Evolutionary conservation across 1,140 invertebrate genomes (phyloP), one percentile per base, ranked within the genome.

Genomic region (Camponotus pennsylvanicus): DNA sequence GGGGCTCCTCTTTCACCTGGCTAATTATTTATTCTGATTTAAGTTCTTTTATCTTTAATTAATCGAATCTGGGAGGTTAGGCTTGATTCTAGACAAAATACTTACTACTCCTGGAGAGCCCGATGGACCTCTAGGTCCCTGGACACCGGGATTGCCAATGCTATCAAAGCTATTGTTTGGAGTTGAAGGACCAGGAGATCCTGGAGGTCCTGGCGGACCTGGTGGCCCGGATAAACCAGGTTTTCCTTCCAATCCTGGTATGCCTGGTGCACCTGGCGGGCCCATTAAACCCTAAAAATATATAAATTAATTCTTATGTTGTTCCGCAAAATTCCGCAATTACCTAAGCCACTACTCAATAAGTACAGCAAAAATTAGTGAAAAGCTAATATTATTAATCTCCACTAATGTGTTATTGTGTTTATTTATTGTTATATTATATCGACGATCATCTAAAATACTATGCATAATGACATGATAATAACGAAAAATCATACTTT

Each of bases 201-300:
- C 95, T 11, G 95, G 92, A 57, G 94, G 93, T 27, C 96, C 95
- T 27, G 90, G 85, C 55, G 94, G 92, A n/a, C 96, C 95, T 27
- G 90, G 85, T 49, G 92, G 90, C 52, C 94, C 95, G 64, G 90
- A 86, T 52, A 88, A 40, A 11, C 95, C 92, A 15, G 92, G 90
- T 49, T 88, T 90, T 32, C 95, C 95, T 55, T 87, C 85, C 75
- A 92, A 89, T 67, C 94, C 95, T 73, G 90, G 95, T 71, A 94
- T 77, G 32, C 97, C 97, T 90, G 96, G 94, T 1, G 95, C 93
- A 76, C 97, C 97, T 63, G 92, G 91, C 57, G 93, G 85, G 37
- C 93, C 93, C 75, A 84, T 34, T 76, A 91, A 73, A 45, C 91
- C 92, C 89, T 92, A 82, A 59, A 40, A 40, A n/a, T 40, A 40